phyloP scores from a whole-genome alignment of 2,797 vertebrate genomes.

The Sebastes kiyomatsui region DNA sequence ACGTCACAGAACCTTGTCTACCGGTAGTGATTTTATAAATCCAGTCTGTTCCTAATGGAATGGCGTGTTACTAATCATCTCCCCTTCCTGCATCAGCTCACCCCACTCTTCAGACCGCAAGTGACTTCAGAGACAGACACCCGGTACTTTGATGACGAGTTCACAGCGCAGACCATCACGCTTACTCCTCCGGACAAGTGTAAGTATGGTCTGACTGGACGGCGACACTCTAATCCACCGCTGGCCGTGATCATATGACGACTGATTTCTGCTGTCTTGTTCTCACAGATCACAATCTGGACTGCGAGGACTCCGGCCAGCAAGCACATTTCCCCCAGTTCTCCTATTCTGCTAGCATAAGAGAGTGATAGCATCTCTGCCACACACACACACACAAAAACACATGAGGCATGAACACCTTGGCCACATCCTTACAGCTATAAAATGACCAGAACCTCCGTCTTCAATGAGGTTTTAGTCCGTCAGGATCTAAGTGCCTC shows the following conservation, averaged over 20 bases:
- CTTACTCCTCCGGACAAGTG: constrained; percentile 90
- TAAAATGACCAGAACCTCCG: constrained; percentile 40
- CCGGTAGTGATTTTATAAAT: not conserved
- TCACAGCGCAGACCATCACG: constrained; percentile 91
- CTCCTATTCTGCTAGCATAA: constrained; percentile 86
- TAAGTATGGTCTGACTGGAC: constrained; percentile 69
- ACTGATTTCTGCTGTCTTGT: constrained; percentile 9
- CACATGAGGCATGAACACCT: constrained; percentile 29
- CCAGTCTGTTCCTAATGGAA: not conserved
- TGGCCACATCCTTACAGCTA: constrained; percentile 25
- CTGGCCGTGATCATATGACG: not conserved
- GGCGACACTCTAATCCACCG: not conserved
- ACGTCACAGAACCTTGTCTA: no score
- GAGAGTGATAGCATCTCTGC: constrained; percentile 65
- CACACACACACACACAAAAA: constrained; percentile 30
- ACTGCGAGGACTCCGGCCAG: constrained; percentile 72
- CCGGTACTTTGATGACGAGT: constrained; percentile 91
- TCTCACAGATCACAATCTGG: constrained; percentile 80
- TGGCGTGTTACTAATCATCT: not conserved
- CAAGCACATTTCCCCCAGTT: constrained; percentile 90
- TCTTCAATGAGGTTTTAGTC: constrained; percentile 31
- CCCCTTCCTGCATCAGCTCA: constrained; percentile 73
- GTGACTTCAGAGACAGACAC: constrained; percentile 92
- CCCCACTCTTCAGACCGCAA: constrained; percentile 89
- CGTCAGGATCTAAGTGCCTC: constrained; percentile 61